phyloP scores from a whole-genome alignment of 1,140 invertebrate species.

The Manduca sexta region DNA sequence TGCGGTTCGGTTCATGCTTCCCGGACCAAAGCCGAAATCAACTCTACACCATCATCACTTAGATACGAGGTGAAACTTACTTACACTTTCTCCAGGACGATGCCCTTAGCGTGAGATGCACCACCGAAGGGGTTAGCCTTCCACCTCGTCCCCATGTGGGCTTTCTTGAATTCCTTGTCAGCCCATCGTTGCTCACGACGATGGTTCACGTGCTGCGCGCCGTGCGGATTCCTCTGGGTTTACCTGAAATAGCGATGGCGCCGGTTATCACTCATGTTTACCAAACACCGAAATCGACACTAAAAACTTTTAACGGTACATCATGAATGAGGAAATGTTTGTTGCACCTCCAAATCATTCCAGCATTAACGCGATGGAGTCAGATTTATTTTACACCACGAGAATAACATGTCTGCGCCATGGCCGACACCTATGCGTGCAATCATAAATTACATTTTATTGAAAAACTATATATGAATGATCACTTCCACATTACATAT shows the following conservation, averaged over 20 bases:
- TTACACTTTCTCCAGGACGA: slow-evolving; percentile 99
- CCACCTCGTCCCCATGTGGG: slow-evolving; percentile 99
- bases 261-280: slow-evolving; percentile 57
- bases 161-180: slow-evolving; percentile 99
- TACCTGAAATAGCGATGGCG: slow-evolving; percentile 81
- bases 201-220: slow-evolving; percentile 97
- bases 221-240: slow-evolving; percentile 98
- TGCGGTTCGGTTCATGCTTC: not conserved
- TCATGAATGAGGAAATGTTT: slow-evolving; percentile 30
- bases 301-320: slow-evolving; percentile 21
- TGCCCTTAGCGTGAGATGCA: slow-evolving; percentile 99
- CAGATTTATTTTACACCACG: slow-evolving; percentile 66
- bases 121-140: slow-evolving; percentile 99
- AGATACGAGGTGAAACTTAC: slow-evolving; percentile 59
- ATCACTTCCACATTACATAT: slow-evolving; percentile 36
- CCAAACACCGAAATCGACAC: slow-evolving; percentile 49
- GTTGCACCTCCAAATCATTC: slow-evolving; percentile 38
- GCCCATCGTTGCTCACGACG: slow-evolving; percentile 98
- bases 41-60: slow-evolving; percentile 4
- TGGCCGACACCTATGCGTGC: slow-evolving; percentile 63
- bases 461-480: slow-evolving; percentile 14
- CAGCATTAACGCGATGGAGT: slow-evolving; percentile 43
- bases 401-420: slow-evolving; percentile 72
- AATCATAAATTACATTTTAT: slow-evolving; percentile 28
- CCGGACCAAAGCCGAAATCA: slow-evolving; percentile 3